Conservation (phyloP, 1,140 invertebrate genomes). For the Drosophila navojoa region DNA sequence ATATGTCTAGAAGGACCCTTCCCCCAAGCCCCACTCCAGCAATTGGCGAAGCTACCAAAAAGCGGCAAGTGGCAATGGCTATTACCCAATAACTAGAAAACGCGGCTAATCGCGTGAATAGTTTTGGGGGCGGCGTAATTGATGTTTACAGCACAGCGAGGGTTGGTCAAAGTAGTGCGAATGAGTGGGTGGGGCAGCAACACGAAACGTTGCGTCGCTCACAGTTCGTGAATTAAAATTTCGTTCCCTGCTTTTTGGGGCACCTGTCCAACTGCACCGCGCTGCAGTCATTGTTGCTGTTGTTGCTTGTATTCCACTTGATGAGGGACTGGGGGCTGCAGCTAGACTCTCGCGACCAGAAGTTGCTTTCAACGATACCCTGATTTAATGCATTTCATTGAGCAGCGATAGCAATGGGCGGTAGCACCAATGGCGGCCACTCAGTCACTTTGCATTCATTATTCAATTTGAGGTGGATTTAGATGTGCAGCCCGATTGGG, state of each 20-base stretch:
- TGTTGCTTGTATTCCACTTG: constrained; percentile 9
- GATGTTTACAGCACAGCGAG: constrained; percentile 71
- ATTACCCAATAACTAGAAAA: constrained; percentile 77
- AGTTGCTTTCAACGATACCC: constrained; percentile 75
- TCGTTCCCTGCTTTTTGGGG: constrained; percentile 66
- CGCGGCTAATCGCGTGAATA: constrained; percentile 79
- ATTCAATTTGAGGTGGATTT: constrained; percentile 78
- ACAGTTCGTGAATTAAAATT: constrained; percentile 62
- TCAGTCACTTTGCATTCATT: constrained; percentile 77
- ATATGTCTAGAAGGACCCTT: constrained; percentile 17
- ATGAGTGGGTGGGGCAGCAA: background rate
- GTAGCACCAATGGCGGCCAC: constrained; percentile 42
- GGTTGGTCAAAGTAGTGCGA: background rate
- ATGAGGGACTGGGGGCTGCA: background rate
- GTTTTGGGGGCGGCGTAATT: constrained; percentile 75
- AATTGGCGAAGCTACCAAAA: constrained; percentile 7
- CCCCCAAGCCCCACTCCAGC: background rate
- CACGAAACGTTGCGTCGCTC: constrained; percentile 4
- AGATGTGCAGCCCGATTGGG: constrained; percentile 71
- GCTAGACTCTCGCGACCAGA: constrained; percentile 32
- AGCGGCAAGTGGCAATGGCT: constrained; percentile 27
- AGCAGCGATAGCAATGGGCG: constrained; percentile 61
- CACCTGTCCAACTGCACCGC: constrained; percentile 26
- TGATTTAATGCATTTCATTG: constrained; percentile 82
- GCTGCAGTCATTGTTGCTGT: background rate